Base-by-base conservation (phyloP, 2,113 vertebrate species). In the Dicaeum eximium region DNA sequence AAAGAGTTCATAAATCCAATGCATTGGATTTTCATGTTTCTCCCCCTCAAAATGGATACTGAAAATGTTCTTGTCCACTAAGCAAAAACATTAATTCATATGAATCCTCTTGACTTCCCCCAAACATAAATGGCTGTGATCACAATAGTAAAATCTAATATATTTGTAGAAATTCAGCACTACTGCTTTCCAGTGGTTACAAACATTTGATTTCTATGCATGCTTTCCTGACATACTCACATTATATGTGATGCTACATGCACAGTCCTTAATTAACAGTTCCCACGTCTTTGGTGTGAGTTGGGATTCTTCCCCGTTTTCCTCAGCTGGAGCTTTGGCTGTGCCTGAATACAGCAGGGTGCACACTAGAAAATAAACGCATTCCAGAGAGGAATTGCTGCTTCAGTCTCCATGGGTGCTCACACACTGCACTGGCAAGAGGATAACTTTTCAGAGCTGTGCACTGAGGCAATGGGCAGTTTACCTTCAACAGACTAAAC, bases 41-140 rank as follows among this genome's bases (percentile, higher is more conserved):
- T 83, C 35, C 86, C 45, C 24, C 58, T 79, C 18, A 74, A 69
- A 91, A 42, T 22, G 9, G 25, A 78, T 78, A 51, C 44, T 77
- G 30, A 65, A 65, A 75, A 85, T 69, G 37, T 50, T 65, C 45
- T 75, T 53, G 44, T 2, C 67, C 58, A 62, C 37, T 37, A 14
- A 91, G 42, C 24, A 78, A 89, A 88, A 93, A 30, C 1, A 3
- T 73, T 66, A 42, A 48, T 82, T 79, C 38, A 15, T 13, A 33
- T 7, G 24, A 79, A 65, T 73, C 21, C 42, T 28, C 42, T 58
- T 38, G 22, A 47, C 50, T 85, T 87, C 5, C 24, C 31, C 12
- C 11, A 45, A n/a, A 33, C 5, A 45, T 12, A 53, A 71, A 71
- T 10, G 24, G 18, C 6, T 9, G 37, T 0, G 0, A 80, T 75